phyloP scores from a whole-genome alignment of 1,140 invertebrate genomes.

The Saccostrea glomerata region DNA sequence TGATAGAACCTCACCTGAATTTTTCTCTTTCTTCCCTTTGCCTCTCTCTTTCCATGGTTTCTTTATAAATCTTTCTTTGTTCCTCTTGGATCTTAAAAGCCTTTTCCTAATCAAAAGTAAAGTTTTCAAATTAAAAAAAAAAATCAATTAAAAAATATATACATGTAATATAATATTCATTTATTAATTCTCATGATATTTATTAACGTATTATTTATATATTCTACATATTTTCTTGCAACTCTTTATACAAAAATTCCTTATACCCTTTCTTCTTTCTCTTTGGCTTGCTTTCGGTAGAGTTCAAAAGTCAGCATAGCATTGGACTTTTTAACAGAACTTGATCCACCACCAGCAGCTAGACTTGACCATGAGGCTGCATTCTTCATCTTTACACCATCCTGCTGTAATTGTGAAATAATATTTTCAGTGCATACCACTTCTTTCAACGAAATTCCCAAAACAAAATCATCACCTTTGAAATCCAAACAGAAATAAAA shows the following conservation, averaged over 20 bases:
- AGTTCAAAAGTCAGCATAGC: slow-evolving; percentile 85
- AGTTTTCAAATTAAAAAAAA: neutral
- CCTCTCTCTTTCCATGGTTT: slow-evolving; percentile 90
- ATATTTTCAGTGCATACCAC: no score
- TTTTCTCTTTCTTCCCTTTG: slow-evolving; percentile 91
- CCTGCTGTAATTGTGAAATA: neutral
- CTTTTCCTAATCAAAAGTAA: slow-evolving; percentile 82
- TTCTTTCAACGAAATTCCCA: no score
- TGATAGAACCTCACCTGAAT: slow-evolving; percentile 77
- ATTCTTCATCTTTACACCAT: slow-evolving; percentile 83
- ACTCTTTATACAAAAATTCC: slow-evolving; percentile 52
- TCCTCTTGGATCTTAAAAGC: slow-evolving; percentile 91
- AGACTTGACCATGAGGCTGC: slow-evolving; percentile 95
- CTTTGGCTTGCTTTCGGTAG: slow-evolving; percentile 96
- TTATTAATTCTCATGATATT: neutral
- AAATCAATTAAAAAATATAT: no score
- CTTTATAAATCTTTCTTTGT: slow-evolving; percentile 87
- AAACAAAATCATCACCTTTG: no score
- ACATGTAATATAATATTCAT: no score
- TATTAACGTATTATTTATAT: no score
- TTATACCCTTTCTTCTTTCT: slow-evolving; percentile 90
- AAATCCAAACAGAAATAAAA: no score
- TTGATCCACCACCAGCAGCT: slow-evolving; percentile 77
- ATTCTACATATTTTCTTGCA: neutral
- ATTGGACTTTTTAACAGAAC: slow-evolving; percentile 62